A percentile compares a stretch with the other conserved stretches of the same genome.
Evolutionary conservation across 2,113 vertebrate species (phyloP).

Genomic region (Ploceus nigricollis): DNA sequence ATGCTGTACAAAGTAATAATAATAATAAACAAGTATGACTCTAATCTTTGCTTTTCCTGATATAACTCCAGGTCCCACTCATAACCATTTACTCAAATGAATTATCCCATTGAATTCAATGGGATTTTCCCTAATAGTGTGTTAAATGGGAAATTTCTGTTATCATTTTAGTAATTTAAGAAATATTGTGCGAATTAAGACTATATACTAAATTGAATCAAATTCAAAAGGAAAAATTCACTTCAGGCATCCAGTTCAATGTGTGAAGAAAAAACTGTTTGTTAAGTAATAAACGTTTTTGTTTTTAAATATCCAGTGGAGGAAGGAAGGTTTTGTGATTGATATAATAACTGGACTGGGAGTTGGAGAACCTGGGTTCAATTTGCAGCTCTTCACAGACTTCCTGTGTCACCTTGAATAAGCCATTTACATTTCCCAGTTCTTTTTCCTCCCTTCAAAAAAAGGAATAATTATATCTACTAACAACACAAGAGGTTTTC

Average conservation of each 20-base stretch:
- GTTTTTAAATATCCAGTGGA: neutral
- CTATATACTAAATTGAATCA: neutral
- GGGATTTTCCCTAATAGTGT: neutral
- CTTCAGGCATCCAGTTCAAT: neutral
- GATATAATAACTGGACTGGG: conserved; percentile 32
- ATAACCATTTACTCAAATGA: neutral
- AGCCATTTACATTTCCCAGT: conserved; percentile 27
- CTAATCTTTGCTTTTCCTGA: neutral
- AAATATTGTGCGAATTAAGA: neutral
- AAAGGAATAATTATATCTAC: neutral
- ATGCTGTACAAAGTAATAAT: neutral
- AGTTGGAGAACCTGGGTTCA: conserved; percentile 56
- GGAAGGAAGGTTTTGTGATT: conserved; percentile 48
- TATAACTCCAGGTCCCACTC: neutral
- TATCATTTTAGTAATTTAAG: neutral
- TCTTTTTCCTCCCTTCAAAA: conserved; percentile 24
- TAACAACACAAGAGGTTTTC: neutral
- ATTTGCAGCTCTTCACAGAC: conserved; percentile 40
- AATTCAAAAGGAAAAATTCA: neutral
- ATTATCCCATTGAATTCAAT: neutral
- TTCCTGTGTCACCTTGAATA: conserved; percentile 55
- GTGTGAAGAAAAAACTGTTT: neutral
- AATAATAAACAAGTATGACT: neutral
- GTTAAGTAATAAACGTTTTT: neutral
- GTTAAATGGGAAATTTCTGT: neutral